Base-by-base conservation (phyloP, 2,113 vertebrate genomes). In the Poeciliopsis prolifica region DNA sequence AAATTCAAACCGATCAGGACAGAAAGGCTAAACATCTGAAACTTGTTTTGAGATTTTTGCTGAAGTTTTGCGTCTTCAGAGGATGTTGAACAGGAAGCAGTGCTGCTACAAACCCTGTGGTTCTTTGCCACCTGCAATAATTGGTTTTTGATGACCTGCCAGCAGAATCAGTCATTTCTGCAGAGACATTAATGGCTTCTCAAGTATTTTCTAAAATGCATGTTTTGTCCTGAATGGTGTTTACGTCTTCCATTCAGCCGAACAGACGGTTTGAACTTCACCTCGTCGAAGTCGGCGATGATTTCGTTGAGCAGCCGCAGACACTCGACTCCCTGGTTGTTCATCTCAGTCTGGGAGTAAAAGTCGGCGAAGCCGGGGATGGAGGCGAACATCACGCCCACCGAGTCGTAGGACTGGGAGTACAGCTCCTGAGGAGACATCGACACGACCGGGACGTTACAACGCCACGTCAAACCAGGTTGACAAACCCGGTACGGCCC, bases 291-390 rank as follows among this genome's bases (percentile, higher is more conserved):
- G 91, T 99, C 98, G 0, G 97, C 97, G 3, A 99, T 99, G 78
- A 99, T 99, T 90, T 99, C 98, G 63, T 99, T 99, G 86, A 99
- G 95, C 61, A 99, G 92, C 33, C 98, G 94, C 63, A 99, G 95
- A 77, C 98, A 99, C 86, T 99, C 98, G 1, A 99, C 97, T 13
- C 98, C 98, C 88, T 99, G 98, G 93, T 99, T 99, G 61, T 99
- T 99, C 97, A 99, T 99, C 89, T 99, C 98, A 0, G 98, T 99
- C 92, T 99, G 98, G 9, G 97, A 99, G 91, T 99, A 99, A 81
- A 99, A 99, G 90, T 99, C 98, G 0, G 97, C 98, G 77, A 99
- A 99, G 72, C 97, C 97, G 0, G 98, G 98, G 88, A 99, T 99
- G 85, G 97, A 99, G 60, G 97, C 97, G 35, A 99, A 99, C 98